Evolutionary conservation across 1,140 invertebrate genomes (phyloP), one percentile per base, ranked within the genome.

Genomic region (Charaxes varanes): DNA sequence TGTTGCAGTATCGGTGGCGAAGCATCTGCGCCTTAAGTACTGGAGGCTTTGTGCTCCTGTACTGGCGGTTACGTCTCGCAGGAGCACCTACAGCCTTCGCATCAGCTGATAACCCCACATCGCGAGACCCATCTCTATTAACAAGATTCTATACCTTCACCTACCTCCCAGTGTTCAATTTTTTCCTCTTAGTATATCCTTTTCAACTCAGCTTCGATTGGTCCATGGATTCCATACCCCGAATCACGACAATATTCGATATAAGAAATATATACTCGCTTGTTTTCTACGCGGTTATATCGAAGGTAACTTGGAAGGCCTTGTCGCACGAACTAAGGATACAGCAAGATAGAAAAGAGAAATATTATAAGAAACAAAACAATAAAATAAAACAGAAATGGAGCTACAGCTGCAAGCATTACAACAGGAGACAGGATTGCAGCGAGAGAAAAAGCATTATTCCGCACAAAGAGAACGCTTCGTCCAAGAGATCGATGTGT

Each of bases 181-280:
- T 94, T 44, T 87, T 89, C 62, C 88, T 98, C 53, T 77, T 98
- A 14, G 64, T 97, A 1, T 94, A 89, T 59, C 96, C 96, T 4
- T 88, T 88, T 48, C 89, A 89, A 27, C 82, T 98, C 15, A 96
- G 94, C 69, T 97, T 97, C 72, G 96, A 98, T 69, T 98, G 96
- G 96, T 95, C 94, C 2, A 97, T 97, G 96, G 95, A 96, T 53
- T 90, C 95, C 0, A 90, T 98, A 51, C 93, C 95, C 1, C 86
- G 93, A 34, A 88, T 98, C 41, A 89, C 87, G 1, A 87, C 88
- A 3, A 31, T 94, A 2, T 84, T 87, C 38, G 96, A 98, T 78
- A 67, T 87, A 0, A 85, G 95, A 31, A 96, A 96, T 66, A 61
- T 93, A 3, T 81, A 90, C 22, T 89, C 92, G 1, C 52, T 91